Percentiles rank a stretch among this genome's conserved stretches.
These are phyloP conservation scores for Diachrysia chrysitis DNA, from an alignment of 2,888 invertebrate species.

Conservation along the genomic window DNA sequence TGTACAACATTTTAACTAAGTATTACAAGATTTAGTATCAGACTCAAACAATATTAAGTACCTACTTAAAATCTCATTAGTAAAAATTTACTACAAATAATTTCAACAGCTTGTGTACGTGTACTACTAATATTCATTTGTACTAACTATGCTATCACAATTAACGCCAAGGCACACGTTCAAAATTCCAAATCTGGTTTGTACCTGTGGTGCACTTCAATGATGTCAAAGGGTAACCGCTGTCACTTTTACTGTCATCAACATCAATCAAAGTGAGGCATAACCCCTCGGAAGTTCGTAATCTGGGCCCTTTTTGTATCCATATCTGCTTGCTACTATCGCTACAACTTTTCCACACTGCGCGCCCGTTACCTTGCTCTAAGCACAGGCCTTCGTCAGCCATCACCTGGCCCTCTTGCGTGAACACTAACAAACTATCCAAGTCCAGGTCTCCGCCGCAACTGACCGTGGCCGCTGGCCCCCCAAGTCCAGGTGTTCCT, in stretches of 20 bases:
- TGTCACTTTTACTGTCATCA: constrained; percentile 67
- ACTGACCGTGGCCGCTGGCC: constrained; percentile 90
- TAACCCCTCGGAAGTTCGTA: constrained; percentile 74
- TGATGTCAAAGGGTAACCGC: constrained; percentile 86
- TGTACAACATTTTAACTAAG: constrained; percentile 28
- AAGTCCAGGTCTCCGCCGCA: constrained; percentile 90
- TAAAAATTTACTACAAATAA: neutral
- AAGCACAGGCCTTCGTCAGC: constrained; percentile 96
- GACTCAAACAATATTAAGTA: constrained; percentile 53
- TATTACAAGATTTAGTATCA: constrained; percentile 39
- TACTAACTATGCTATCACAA: constrained; percentile 56
- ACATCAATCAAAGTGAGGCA: constrained; percentile 75
- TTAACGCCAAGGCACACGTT: constrained; percentile 91
- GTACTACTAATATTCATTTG: constrained; percentile 41
- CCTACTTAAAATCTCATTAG: constrained; percentile 49
- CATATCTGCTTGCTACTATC: constrained; percentile 92
- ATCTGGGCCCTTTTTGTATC: constrained; percentile 87
- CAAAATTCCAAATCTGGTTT: constrained; percentile 92
- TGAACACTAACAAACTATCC: constrained; percentile 93
- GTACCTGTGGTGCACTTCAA: constrained; percentile 88
- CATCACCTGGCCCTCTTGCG: constrained; percentile 92
- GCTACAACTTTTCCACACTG: constrained; percentile 92
- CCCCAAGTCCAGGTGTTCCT: constrained; percentile 91
- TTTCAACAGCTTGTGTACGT: constrained; percentile 16
- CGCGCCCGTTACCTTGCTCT: constrained; percentile 91